These are phyloP conservation scores for Drosophila meridiana DNA, from an alignment of 2,888 invertebrate genomes.

Conservation along the genomic window DNA sequence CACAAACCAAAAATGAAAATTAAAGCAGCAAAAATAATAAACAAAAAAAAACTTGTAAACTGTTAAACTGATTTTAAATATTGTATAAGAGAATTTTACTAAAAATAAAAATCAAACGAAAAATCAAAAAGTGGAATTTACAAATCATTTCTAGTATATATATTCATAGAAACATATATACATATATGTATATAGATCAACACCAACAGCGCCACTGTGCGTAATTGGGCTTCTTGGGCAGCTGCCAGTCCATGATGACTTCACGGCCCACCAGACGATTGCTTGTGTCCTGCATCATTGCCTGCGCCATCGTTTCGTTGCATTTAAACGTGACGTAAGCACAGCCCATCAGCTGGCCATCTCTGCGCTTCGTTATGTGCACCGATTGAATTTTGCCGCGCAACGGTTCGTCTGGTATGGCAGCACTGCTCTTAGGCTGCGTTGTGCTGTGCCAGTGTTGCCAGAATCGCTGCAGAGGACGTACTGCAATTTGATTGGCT, in stretches of 20 bases:
- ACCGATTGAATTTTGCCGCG: slow-evolving; percentile 51
- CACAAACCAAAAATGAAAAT: slow-evolving; percentile 19
- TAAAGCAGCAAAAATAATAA: slow-evolving; percentile 8
- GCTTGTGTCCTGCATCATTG: slow-evolving; percentile 30
- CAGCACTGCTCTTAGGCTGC: background rate
- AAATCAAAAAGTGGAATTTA: slow-evolving; percentile 31
- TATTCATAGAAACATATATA: background rate
- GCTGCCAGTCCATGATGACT: slow-evolving; percentile 47
- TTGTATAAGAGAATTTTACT: slow-evolving; percentile 76
- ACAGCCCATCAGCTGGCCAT: slow-evolving; percentile 53
- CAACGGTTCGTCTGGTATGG: slow-evolving; percentile 21
- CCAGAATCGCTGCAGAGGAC: slow-evolving; percentile 43
- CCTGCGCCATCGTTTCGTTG: slow-evolving; percentile 19
- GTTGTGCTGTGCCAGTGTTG: slow-evolving; percentile 28
- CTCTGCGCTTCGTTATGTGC: slow-evolving; percentile 39
- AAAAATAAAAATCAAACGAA: slow-evolving; percentile 70
- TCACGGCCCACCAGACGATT: slow-evolving; percentile 40
- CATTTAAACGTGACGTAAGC: slow-evolving; percentile 57
- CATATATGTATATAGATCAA: background rate
- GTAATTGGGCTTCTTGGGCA: slow-evolving; percentile 23
- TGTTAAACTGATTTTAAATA: slow-evolving; percentile 81
- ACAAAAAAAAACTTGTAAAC: slow-evolving; percentile 67
- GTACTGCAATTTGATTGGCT: background rate
- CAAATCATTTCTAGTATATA: background rate
- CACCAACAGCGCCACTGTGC: slow-evolving; percentile 57